Percentiles rank a stretch among this genome's conserved stretches.
Evolutionary conservation across 2,797 vertebrate genomes (phyloP).

Genomic region (Tauraco hartlaubi): DNA sequence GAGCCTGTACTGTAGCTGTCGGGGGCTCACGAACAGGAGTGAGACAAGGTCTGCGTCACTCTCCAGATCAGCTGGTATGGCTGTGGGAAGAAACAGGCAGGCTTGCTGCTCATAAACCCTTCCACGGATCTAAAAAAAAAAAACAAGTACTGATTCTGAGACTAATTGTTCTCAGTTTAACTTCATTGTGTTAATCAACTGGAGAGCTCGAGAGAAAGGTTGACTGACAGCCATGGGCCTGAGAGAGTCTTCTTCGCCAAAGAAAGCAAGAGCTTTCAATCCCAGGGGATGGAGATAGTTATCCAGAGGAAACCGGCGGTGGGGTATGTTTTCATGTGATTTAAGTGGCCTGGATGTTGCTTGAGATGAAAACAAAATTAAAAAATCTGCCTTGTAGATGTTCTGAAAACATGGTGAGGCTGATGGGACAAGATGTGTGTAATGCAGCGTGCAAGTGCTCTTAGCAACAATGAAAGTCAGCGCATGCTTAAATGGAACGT

Average conservation of each 20-base stretch:
- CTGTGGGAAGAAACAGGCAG: neutral
- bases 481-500: neutral
- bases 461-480: neutral
- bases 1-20: neutral
- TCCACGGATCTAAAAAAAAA: neutral
- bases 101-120: neutral
- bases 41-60: neutral
- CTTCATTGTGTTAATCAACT: neutral
- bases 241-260: neutral
- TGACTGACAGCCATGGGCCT: neutral
- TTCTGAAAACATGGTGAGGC: neutral
- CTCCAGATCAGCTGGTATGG: neutral
- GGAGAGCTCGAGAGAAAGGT: neutral
- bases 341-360: neutral
- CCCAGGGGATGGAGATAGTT: neutral
- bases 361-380: neutral
- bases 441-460: neutral
- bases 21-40: neutral
- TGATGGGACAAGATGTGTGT: neutral
- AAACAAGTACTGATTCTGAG: neutral
- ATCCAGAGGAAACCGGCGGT: neutral
- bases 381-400: neutral
- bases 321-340: neutral
- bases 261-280: neutral
- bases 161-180: neutral